Evolutionary conservation across 2,113 vertebrate species (phyloP).

Genomic region (Dascyllus trimaculatus): DNA sequence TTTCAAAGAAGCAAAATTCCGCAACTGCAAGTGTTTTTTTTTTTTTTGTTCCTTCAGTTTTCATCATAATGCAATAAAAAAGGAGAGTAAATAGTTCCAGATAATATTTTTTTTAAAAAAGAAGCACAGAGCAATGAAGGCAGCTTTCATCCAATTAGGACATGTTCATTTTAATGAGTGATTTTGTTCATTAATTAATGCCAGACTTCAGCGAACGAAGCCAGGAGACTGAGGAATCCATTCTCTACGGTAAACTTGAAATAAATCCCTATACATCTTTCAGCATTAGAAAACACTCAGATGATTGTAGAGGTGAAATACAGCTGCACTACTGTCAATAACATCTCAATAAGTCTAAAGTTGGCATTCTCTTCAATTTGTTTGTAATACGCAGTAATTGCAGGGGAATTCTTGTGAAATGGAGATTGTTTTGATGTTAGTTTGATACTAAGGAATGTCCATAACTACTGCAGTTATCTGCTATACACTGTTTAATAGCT

Average conservation of each 20-base stretch:
- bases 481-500: conserved; percentile 9
- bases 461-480: neutral
- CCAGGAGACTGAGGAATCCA: too few species aligned
- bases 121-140: neutral
- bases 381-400: too few species aligned
- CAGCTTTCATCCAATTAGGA: too few species aligned
- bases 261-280: neutral
- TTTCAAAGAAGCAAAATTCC: neutral
- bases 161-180: too few species aligned
- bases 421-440: too few species aligned
- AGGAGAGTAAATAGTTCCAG: neutral
- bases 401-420: too few species aligned
- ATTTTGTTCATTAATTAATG: too few species aligned
- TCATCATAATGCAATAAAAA: neutral
- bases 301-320: neutral
- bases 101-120: neutral
- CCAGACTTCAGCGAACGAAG: too few species aligned
- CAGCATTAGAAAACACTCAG: too few species aligned
- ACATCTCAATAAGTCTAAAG: neutral
- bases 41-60: neutral
- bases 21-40: neutral
- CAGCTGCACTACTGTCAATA: neutral
- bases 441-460: neutral
- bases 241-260: neutral
- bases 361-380: neutral